These are phyloP conservation scores for Erithacus rubecula DNA, from an alignment of 2,797 vertebrate species.

Conservation along the genomic window DNA sequence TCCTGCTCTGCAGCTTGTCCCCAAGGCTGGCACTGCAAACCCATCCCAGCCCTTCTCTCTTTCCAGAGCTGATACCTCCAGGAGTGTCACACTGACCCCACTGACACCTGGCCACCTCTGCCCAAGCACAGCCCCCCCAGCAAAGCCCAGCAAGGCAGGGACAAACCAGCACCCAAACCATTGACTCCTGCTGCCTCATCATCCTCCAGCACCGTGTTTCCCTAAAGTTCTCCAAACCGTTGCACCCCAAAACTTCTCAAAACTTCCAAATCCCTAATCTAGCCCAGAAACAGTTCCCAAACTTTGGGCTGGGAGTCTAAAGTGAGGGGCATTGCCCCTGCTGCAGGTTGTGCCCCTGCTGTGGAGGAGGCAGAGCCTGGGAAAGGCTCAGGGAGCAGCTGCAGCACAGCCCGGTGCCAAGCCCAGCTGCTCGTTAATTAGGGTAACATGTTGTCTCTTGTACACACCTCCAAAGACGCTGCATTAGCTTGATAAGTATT, in stretches of 20 bases:
- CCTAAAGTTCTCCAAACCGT: background rate
- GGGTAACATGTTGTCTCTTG: slow-evolving; percentile 59
- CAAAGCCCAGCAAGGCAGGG: background rate
- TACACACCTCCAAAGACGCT: slow-evolving; percentile 45
- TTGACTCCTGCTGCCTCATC: background rate
- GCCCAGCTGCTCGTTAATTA: slow-evolving; percentile 47
- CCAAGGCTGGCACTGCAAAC: background rate
- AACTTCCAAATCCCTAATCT: no score
- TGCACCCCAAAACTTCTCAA: background rate
- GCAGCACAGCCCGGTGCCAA: slow-evolving; percentile 2
- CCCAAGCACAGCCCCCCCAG: background rate
- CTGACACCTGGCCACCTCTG: background rate
- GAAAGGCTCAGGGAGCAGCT: slow-evolving; percentile 52
- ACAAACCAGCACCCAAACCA: background rate
- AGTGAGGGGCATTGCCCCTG: background rate
- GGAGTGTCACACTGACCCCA: accelerated
- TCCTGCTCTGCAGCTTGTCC: background rate
- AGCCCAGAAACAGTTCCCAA: background rate
- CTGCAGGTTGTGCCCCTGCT: background rate
- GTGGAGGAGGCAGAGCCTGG: slow-evolving; percentile 21
- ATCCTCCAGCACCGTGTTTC: background rate
- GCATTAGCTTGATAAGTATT: slow-evolving; percentile 33
- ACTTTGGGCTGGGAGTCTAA: accelerated
- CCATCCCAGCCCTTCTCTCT: background rate
- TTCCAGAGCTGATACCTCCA: accelerated